Conservation (phyloP, 2,797 vertebrate species). For the Phrynocephalus guinanensis region DNA sequence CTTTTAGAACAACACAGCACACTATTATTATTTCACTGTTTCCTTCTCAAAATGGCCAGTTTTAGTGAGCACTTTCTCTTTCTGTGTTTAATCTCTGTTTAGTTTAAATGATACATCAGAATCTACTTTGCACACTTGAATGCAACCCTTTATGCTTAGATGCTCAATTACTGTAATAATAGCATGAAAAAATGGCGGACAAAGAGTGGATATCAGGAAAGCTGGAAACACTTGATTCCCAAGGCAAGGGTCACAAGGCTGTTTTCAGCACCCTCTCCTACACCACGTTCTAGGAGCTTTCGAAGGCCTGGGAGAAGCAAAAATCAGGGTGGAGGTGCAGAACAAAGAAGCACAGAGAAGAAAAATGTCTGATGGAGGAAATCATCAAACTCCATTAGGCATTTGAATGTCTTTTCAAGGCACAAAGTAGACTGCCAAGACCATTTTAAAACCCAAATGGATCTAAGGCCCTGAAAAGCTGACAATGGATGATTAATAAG, state of each 20-base stretch:
- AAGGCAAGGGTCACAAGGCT: not conserved
- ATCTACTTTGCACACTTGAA: not conserved
- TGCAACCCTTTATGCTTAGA: not conserved
- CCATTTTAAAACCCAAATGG: not conserved
- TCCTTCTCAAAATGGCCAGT: not conserved
- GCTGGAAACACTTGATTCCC: no score
- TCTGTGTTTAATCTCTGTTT: not conserved
- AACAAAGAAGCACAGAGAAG: not conserved
- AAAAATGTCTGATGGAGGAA: not conserved
- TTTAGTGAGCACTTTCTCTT: not conserved
- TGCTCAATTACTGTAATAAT: not conserved
- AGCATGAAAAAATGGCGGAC: not conserved
- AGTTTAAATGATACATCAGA: not conserved
- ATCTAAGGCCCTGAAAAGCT: not conserved
- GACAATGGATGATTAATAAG: not conserved
- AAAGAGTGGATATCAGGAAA: not conserved
- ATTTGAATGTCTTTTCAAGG: not conserved
- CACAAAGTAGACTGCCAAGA: not conserved
- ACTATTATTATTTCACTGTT: not conserved
- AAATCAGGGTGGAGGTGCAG: not conserved
- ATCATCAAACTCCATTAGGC: not conserved
- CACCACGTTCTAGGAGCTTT: not conserved
- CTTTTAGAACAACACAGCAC: not conserved
- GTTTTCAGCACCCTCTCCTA: not conserved
- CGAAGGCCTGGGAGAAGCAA: not conserved